phyloP scores from a whole-genome alignment of 1,140 invertebrate species.

The Nebria ingens region DNA sequence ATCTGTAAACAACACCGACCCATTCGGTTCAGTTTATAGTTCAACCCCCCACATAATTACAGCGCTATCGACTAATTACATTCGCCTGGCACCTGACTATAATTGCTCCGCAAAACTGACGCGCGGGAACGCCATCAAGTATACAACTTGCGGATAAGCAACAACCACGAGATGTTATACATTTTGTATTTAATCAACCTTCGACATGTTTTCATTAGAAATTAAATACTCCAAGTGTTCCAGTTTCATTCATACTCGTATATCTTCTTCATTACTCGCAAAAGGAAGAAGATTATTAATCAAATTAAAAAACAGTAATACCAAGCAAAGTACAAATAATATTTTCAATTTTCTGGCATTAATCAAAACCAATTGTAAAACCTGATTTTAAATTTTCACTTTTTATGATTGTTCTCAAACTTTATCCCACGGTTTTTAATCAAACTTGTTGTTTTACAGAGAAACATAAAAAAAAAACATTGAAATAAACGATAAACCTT shows the following conservation, averaged over 20 bases:
- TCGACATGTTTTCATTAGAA: conserved; percentile 8
- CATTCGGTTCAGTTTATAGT: background rate
- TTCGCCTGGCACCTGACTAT: background rate
- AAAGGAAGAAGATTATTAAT: background rate
- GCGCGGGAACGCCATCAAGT: background rate
- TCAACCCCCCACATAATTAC: conserved; percentile 8
- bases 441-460: too few species aligned
- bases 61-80: conserved; percentile 4
- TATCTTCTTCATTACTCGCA: background rate
- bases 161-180: background rate
- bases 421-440: too few species aligned
- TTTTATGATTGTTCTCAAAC: too few species aligned
- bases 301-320: background rate
- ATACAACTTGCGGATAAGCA: background rate
- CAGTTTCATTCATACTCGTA: background rate
- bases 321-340: background rate
- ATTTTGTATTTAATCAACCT: conserved; percentile 8
- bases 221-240: background rate
- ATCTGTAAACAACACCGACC: background rate
- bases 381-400: too few species aligned
- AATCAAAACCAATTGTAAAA: background rate
- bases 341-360: background rate
- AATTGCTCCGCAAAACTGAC: background rate
- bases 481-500: too few species aligned
- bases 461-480: too few species aligned